Base-by-base conservation (phyloP, 2,888 invertebrate genomes). In the Acanthacorydalis orientalis region DNA sequence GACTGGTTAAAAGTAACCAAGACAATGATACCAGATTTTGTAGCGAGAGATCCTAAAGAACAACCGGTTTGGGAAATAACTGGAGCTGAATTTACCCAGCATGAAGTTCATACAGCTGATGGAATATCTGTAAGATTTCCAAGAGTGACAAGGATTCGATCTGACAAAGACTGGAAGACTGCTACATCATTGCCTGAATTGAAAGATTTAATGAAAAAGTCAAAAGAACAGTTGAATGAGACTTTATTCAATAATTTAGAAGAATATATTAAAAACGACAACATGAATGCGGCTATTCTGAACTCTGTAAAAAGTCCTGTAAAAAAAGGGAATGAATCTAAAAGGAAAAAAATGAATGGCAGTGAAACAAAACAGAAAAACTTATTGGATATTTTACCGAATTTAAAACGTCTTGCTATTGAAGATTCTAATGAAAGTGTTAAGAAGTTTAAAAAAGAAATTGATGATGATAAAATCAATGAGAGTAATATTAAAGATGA, bases 21-120 rank as follows among this genome's bases (percentile, higher is more conserved):
- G 60, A 75, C 81, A 0, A 76, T 93, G 73, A 73, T 89, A 10
- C 95, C 95, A 0, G 93, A 95, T 68, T 92, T 88, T 62, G 77
- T 95, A 1, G 87, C 88, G 2, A 71, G 67, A 46, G 80, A 90
- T 65, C 93, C 95, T 0, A 81, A 83, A 61, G 68, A 76, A 31
- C 85, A 88, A 62, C 93, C 91, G 0, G 85, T 96, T 8, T 95
- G 95, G 93, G 93, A 95, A 69, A 89, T 95, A 49, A 88, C 90
- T 1, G 90, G 84, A 0, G 84, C 85, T 0, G 85, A 85, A 63
- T 76, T 85, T 53, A 82, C 84, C 2, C 78, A 82, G 61, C 81
- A 84, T 2, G 81, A 81, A 48, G 74, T 83, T 7, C 95, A 96
- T 60, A 93, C 93, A 1, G 93, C 93, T 0, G 80, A 84, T 56